These are phyloP conservation scores for Regulus satrapa DNA, from an alignment of 2,113 vertebrate species.

Conservation along the genomic window DNA sequence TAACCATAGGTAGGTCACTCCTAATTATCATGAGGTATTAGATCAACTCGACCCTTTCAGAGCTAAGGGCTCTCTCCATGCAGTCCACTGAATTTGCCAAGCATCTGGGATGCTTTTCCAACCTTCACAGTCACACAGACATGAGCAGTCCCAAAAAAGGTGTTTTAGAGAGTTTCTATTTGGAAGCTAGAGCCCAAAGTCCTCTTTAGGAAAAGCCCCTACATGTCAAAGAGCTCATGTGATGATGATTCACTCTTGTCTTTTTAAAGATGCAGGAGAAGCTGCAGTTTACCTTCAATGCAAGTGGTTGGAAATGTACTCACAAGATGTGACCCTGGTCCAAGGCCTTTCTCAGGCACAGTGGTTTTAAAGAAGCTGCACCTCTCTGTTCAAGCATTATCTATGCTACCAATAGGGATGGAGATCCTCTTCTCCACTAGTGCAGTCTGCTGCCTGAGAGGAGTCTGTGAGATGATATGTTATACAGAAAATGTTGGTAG, in stretches of 20 bases:
- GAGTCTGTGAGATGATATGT: background rate
- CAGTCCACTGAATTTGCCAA: background rate
- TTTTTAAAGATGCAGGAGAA: background rate
- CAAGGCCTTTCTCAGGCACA: background rate
- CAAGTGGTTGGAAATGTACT: background rate
- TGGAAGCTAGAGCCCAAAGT: background rate
- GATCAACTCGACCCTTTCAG: background rate
- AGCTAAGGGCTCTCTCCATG: background rate
- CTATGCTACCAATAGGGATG: rapidly evolving
- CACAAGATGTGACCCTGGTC: background rate
- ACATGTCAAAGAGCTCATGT: background rate
- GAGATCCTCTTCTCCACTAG: background rate
- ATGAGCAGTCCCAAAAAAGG: background rate
- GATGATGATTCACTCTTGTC: background rate
- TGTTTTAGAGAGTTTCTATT: background rate
- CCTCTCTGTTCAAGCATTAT: background rate
- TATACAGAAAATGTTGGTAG: rapidly evolving
- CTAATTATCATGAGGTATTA: background rate
- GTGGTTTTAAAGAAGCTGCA: background rate
- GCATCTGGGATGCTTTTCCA: background rate
- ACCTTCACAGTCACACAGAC: background rate
- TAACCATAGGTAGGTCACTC: background rate
- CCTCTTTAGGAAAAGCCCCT: background rate
- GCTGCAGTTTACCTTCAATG: background rate
- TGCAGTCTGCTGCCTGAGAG: background rate